Conservation (phyloP, 2,888 invertebrate species). For the Resseliella maxima region DNA sequence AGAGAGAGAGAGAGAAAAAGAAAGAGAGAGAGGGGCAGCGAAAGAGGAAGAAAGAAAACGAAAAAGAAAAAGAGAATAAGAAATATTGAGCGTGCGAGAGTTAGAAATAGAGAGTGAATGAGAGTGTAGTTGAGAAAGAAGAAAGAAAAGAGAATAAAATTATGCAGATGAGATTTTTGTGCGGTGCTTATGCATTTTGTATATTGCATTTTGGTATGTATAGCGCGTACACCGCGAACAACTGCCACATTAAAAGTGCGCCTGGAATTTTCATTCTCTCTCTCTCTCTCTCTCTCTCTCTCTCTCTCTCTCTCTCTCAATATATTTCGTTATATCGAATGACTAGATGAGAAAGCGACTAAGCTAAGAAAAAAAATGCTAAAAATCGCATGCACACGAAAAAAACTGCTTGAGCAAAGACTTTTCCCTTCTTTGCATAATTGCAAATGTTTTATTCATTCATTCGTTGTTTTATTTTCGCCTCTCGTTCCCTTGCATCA, state of each 20-base stretch:
- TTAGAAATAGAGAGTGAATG: too few relatives aligned
- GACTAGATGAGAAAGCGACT: neutral
- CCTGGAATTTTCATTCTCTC: constrained; percentile 30
- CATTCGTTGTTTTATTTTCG: neutral
- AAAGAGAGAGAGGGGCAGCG: too few relatives aligned
- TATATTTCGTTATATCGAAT: neutral
- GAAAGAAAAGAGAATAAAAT: constrained; percentile 5
- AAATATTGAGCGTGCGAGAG: too few relatives aligned
- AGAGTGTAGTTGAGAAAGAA: too few relatives aligned
- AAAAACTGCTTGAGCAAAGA: constrained; percentile 39
- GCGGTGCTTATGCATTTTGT: constrained; percentile 49
- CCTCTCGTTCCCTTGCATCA: neutral
- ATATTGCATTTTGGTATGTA: constrained; percentile 47
- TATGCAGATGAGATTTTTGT: constrained; percentile 54
- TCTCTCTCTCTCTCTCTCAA: neutral
- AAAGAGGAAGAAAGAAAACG: neutral
- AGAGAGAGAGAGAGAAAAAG: too few relatives aligned
- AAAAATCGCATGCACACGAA: neutral
- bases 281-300: neutral
- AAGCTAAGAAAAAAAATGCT: neutral
- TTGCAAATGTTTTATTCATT: constrained; percentile 54
- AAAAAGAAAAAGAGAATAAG: too few relatives aligned
- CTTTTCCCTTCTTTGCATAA: constrained; percentile 47
- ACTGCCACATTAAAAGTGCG: constrained; percentile 16
- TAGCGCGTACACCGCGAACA: constrained; percentile 22